phyloP scores from a whole-genome alignment of 2,113 vertebrate species.

The Empidonax alnorum region DNA sequence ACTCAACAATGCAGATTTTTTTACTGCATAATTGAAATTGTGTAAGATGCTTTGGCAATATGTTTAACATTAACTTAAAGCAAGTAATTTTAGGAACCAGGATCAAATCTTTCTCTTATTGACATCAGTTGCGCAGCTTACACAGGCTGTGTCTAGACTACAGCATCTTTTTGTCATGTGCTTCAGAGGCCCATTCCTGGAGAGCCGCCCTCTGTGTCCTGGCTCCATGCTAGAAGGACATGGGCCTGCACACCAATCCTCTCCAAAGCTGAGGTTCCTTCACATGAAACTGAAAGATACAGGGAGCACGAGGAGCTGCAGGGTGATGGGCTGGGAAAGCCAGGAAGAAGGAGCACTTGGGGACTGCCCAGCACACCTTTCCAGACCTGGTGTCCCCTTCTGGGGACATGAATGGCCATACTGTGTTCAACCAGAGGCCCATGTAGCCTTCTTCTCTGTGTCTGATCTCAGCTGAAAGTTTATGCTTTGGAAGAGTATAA shows the following conservation, averaged over 20 bases:
- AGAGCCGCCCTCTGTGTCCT: neutral
- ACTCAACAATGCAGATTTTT: constrained; percentile 45
- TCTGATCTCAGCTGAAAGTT: neutral
- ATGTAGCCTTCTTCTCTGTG: neutral
- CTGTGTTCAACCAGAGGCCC: rapidly evolving
- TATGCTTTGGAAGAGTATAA: neutral
- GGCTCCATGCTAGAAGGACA: neutral
- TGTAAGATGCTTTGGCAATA: constrained; percentile 31
- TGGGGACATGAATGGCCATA: neutral
- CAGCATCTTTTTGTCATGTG: neutral
- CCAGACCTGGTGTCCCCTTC: neutral
- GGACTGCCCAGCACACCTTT: neutral
- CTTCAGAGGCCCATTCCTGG: rapidly evolving
- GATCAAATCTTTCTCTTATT: constrained; percentile 21
- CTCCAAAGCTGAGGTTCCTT: neutral
- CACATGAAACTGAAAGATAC: rapidly evolving
- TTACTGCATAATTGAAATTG: constrained; percentile 41
- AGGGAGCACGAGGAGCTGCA: rapidly evolving
- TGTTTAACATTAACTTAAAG: constrained; percentile 50
- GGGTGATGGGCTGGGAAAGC: neutral
- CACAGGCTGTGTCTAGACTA: neutral
- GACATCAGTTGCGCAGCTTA: neutral
- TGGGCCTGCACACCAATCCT: neutral
- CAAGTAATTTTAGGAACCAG: constrained; percentile 21
- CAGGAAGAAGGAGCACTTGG: neutral